phyloP scores from a whole-genome alignment of 1,140 invertebrate species.

The Cydia pomonella region DNA sequence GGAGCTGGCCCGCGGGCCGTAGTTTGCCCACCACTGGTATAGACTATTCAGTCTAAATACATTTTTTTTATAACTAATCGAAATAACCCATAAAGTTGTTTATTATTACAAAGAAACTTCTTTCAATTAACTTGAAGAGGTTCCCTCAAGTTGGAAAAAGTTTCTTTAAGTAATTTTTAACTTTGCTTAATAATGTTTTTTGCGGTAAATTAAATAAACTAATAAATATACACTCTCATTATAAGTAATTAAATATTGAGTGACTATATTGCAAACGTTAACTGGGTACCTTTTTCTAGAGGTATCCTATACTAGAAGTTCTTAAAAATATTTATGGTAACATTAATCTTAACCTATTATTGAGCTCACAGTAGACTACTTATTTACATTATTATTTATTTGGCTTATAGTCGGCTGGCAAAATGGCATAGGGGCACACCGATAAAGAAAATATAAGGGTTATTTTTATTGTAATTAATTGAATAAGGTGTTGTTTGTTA shows the following conservation, averaged over 20 bases:
- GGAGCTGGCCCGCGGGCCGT: no score
- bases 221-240: background rate
- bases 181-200: no score
- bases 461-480: no score
- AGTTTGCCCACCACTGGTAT: no score
- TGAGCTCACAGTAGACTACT: background rate
- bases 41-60: no score
- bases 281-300: background rate
- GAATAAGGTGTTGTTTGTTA: no score
- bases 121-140: no score
- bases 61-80: no score
- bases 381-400: conserved; percentile 7
- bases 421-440: background rate
- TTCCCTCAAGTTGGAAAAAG: background rate
- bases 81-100: no score
- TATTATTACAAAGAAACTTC: no score
- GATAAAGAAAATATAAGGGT: background rate
- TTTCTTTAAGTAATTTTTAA: no score
- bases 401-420: background rate
- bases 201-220: no score
- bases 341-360: conserved; percentile 14
- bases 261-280: background rate
- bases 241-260: background rate
- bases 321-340: background rate
- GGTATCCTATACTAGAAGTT: background rate